These are phyloP conservation scores for Phymatocera aterrima DNA, from an alignment of 2,888 invertebrate genomes.

Conservation along the genomic window DNA sequence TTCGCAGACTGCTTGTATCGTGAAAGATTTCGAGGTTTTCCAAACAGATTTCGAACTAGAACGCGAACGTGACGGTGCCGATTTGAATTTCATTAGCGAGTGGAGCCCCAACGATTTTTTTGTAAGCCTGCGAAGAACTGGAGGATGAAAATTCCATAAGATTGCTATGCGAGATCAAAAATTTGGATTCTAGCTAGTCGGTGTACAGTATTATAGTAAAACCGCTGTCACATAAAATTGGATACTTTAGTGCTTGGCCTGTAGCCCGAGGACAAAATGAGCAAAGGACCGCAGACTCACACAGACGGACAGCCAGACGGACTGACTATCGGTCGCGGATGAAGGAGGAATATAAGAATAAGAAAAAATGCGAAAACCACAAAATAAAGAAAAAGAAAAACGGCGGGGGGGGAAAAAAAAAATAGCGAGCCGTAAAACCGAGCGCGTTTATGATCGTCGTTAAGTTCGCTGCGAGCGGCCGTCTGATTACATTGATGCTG, in stretches of 20 bases:
- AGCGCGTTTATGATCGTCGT: conserved; percentile 67
- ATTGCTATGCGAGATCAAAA: too few species aligned
- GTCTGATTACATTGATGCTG: conserved; percentile 70
- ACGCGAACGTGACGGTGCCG: too few species aligned
- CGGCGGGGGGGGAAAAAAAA: conserved; percentile 23
- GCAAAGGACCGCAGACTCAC: conserved; percentile 21
- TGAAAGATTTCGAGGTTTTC: too few species aligned
- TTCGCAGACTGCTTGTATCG: too few species aligned
- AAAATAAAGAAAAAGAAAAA: background rate
- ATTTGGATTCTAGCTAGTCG: background rate
- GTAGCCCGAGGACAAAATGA: conserved; percentile 20
- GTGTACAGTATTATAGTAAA: conserved; percentile 47
- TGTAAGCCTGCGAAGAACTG: too few species aligned
- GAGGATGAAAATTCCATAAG: too few species aligned
- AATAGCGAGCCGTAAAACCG: conserved; percentile 64
- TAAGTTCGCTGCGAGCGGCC: conserved; percentile 66
- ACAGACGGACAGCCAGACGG: too few species aligned
- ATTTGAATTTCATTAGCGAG: too few species aligned
- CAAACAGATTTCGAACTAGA: too few species aligned
- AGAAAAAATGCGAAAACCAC: background rate
- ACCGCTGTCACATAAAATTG: conserved; percentile 64
- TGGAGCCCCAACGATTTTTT: too few species aligned
- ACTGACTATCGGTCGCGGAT: background rate
- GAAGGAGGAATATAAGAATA: background rate
- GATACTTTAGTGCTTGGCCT: conserved; percentile 63